phyloP scores from a whole-genome alignment of 92 coral and sea anemone genomes.

The Epizoanthus scotinus region DNA sequence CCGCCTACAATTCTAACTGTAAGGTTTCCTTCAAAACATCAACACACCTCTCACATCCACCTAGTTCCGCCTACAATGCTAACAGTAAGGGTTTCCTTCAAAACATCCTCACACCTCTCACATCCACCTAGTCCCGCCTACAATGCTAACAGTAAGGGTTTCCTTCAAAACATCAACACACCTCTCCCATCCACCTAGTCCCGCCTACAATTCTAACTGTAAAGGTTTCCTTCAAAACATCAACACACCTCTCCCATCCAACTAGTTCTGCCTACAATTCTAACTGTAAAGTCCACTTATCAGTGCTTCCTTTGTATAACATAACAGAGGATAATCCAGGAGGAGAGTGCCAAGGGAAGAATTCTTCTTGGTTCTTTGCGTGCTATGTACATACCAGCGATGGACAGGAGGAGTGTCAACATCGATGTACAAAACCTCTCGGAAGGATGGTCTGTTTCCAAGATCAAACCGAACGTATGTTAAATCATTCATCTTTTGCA shows the following conservation, averaged over 20 bases:
- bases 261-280: background rate
- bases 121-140: too few species aligned
- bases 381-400: constrained; percentile 42
- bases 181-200: too few species aligned
- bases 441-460: constrained; percentile 56
- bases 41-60: too few species aligned
- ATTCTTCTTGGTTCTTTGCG: constrained; percentile 39
- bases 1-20: too few species aligned
- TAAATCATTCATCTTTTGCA: too few species aligned
- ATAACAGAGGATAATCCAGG: constrained; percentile 52
- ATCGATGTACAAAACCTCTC: constrained; percentile 37
- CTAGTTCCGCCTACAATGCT: too few species aligned
- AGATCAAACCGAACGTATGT: constrained; percentile 43
- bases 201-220: too few species aligned
- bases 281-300: background rate
- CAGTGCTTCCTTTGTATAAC: background rate
- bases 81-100: too few species aligned
- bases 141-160: too few species aligned
- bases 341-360: constrained; percentile 46
- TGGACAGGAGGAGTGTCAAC: constrained; percentile 11
- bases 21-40: too few species aligned
- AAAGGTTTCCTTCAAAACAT: background rate
- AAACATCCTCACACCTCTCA: too few species aligned
- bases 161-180: too few species aligned
- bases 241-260: background rate